Conservation (phyloP, 2,113 vertebrate species). For the Sander lucioperca region DNA sequence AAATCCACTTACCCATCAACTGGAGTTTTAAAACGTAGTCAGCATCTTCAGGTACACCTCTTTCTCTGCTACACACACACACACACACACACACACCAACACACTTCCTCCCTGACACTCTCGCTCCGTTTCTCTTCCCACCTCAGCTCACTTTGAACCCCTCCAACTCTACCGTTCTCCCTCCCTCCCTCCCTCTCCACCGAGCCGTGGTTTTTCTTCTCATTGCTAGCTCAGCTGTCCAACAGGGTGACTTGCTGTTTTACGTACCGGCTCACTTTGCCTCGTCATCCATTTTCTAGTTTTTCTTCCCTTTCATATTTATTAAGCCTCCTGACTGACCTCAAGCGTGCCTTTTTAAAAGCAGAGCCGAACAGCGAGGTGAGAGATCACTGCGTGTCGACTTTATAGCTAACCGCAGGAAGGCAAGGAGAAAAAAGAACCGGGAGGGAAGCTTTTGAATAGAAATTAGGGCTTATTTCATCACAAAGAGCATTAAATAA, state of each 20-base stretch:
- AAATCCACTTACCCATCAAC: constrained; percentile 73
- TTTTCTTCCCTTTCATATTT: constrained; percentile 69
- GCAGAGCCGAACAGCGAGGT: constrained; percentile 19
- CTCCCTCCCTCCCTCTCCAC: not conserved
- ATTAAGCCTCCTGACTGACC: constrained; percentile 62
- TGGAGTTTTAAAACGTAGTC: constrained; percentile 66
- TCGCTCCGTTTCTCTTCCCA: not conserved
- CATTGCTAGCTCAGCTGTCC: constrained; percentile 76
- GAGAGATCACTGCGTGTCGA: constrained; percentile 7
- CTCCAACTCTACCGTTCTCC: not conserved
- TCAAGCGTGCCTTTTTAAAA: constrained; percentile 42
- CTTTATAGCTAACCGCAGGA: not conserved
- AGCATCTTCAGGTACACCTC: constrained; percentile 67
- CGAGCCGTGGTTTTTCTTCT: constrained; percentile 21
- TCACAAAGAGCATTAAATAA: not conserved
- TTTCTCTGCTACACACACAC: constrained; percentile 27
- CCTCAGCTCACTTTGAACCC: constrained; percentile 32
- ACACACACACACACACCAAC: constrained; percentile 12
- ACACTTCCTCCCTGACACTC: not conserved
- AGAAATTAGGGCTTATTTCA: not conserved
- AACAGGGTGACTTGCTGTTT: constrained; percentile 64
- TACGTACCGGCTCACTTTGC: constrained; percentile 63
- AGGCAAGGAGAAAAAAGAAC: not conserved
- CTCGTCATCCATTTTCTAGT: constrained; percentile 75
- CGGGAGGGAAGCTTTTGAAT: not conserved